Percentiles rank a stretch among this genome's conserved stretches.
These are phyloP conservation scores for Macrobrachium rosenbergii DNA, from an alignment of 1,140 invertebrate genomes.

Conservation along the genomic window DNA sequence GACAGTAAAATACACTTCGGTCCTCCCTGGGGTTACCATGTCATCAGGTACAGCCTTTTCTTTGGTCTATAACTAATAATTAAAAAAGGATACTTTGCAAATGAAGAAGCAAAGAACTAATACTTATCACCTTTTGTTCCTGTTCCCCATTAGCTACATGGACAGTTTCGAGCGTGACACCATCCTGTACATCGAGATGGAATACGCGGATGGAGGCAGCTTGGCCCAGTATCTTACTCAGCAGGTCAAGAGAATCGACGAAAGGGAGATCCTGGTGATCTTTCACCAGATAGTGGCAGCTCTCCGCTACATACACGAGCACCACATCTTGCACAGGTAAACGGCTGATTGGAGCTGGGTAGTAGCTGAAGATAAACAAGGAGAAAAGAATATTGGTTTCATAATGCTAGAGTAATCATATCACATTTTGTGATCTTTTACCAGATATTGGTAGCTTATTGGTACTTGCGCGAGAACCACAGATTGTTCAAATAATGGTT, in stretches of 20 bases:
- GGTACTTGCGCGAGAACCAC: no score
- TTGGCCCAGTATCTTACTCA: slow-evolving; percentile 77
- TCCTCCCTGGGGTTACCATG: no score
- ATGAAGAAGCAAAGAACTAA: no score
- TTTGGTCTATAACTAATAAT: no score
- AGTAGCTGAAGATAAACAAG: background rate
- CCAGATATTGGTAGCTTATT: no score
- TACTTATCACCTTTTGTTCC: background rate
- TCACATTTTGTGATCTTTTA: no score
- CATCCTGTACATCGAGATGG: slow-evolving; percentile 84
- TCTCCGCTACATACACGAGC: slow-evolving; percentile 80
- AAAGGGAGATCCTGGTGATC: slow-evolving; percentile 77
- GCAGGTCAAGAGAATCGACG: slow-evolving; percentile 72
- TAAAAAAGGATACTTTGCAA: no score
- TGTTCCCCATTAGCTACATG: slow-evolving; percentile 74
- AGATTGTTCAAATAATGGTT: no score
- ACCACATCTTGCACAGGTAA: slow-evolving; percentile 81
- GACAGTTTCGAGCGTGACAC: slow-evolving; percentile 84
- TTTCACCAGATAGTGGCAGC: slow-evolving; percentile 81
- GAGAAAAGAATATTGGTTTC: background rate
- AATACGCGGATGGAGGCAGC: slow-evolving; percentile 84
- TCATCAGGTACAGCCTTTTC: no score
- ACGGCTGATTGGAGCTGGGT: background rate
- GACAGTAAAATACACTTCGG: no score
- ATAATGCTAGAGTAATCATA: no score